Base-by-base conservation (phyloP, 2,888 invertebrate species). In the Caprella mutica region DNA sequence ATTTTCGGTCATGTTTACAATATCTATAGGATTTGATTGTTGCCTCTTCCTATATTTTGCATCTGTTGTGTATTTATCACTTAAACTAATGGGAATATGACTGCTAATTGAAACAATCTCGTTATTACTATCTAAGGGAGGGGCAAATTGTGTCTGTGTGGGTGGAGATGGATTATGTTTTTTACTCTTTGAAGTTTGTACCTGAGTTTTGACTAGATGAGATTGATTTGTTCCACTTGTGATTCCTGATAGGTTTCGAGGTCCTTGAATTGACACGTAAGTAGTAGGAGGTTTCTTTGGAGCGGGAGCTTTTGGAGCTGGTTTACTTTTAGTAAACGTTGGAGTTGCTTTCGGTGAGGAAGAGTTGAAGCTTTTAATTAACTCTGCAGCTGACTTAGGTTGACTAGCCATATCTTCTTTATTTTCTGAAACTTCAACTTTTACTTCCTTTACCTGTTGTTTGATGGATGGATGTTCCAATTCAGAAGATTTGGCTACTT, bases 281-380 rank as follows among this genome's bases (percentile, higher is more conserved):
- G 43, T 23, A 5, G 43, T 24, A 24, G 3, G 26, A 17, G 46
- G 19, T 46, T 46, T 29, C 27, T 27, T 46, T 29, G 46, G 46
- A 17, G 46, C 46, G 3, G 44, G 29, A 14, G 26, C n/a, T 9
- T 29, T 30, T 17, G 30, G 21, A 6, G 27, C n/a, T 29, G 27
- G 27, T 29, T 30, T 30, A 4, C 17, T 29, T 29, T 46, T 46
- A 30, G 30, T 46, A 24, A 46, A 30, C 17, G 21, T 17, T 9
- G 17, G 30, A 8, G 46, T 46, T 5, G 46, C 27, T 9, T 12
- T 17, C 19, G n/a, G n/a, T 9, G 46, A 29, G 30, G 30, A 17
- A 6, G 27, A 17, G 46, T 46, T 46, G 46, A 46, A 46, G 4
- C 17, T 29, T 29, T 46, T 46, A 30, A 46, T 46, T 19, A 46